Evolutionary conservation across 1,140 invertebrate species (phyloP).

Genomic region (Pseudachorutes palmiensis): DNA sequence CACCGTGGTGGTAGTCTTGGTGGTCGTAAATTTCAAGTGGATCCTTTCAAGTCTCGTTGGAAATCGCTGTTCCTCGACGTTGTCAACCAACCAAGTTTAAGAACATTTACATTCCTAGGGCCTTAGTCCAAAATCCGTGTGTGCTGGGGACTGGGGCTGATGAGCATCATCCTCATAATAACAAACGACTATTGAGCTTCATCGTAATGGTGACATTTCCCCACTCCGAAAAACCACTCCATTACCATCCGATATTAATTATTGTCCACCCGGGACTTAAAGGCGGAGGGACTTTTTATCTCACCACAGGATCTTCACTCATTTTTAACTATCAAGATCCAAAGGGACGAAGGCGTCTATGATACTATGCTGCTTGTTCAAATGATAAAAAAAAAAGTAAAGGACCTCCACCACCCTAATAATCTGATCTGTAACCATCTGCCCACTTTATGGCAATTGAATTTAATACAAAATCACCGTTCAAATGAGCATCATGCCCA

Average conservation of each 20-base stretch:
- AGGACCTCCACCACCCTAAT: not conserved
- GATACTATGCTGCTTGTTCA: not conserved
- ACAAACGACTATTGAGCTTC: not conserved
- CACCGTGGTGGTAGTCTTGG: not conserved
- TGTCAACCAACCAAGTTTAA: not conserved
- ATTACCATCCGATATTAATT: constrained; percentile 11
- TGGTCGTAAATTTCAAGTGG: constrained; percentile 5
- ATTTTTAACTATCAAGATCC: constrained; percentile 12
- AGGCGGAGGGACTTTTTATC: not conserved
- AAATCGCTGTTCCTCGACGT: not conserved
- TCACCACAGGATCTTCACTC: not conserved
- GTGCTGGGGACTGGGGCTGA: not conserved
- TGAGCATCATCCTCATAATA: not conserved
- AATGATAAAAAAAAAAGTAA: too few relatives aligned
- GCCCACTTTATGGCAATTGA: constrained; percentile 4
- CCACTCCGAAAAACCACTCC: not conserved
- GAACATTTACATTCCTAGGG: not conserved
- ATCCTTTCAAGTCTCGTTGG: not conserved
- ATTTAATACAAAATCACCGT: constrained; percentile 1
- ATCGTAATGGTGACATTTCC: constrained; percentile 6
- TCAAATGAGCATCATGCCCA: too few relatives aligned
- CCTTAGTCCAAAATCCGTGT: not conserved
- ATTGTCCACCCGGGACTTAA: constrained; percentile 9
- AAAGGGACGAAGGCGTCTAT: not conserved
- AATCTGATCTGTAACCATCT: not conserved